Evolutionary conservation across 2,888 invertebrate species (phyloP).

Genomic region (Lampropteryx suffumata): DNA sequence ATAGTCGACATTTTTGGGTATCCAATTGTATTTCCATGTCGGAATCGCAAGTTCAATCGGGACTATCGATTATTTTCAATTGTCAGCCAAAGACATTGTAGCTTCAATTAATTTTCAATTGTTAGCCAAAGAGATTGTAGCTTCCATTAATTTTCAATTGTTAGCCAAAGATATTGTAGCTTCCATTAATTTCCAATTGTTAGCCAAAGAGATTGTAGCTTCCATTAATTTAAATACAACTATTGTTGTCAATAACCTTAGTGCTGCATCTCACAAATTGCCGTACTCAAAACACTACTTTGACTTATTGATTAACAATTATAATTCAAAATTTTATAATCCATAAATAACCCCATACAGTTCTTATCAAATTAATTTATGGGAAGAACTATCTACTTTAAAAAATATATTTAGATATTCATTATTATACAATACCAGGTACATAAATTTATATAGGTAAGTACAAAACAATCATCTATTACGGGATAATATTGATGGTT

Average conservation of each 20-base stretch:
- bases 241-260: neutral
- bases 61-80: neutral
- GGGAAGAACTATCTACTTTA: constrained; percentile 35
- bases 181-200: too few species aligned
- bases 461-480: constrained; percentile 50
- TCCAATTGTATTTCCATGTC: too few species aligned
- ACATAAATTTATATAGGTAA: constrained; percentile 43
- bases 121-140: too few species aligned
- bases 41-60: too few species aligned
- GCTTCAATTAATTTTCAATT: too few species aligned
- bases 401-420: too few species aligned
- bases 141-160: neutral
- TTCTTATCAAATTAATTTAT: constrained; percentile 33
- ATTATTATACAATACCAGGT: too few species aligned
- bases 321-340: constrained; percentile 18
- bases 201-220: too few species aligned
- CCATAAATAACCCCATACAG: constrained; percentile 10
- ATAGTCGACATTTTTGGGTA: too few species aligned
- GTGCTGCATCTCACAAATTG: constrained; percentile 3
- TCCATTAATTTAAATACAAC: too few species aligned
- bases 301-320: constrained; percentile 11
- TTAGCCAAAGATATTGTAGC: neutral
- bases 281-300: constrained; percentile 26
- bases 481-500: constrained; percentile 58
- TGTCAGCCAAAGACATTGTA: neutral